A percentile compares a stretch with the other conserved stretches of the same genome.
phyloP scores from a whole-genome alignment of 2,888 invertebrate species.

The Auanema freiburgensis region DNA sequence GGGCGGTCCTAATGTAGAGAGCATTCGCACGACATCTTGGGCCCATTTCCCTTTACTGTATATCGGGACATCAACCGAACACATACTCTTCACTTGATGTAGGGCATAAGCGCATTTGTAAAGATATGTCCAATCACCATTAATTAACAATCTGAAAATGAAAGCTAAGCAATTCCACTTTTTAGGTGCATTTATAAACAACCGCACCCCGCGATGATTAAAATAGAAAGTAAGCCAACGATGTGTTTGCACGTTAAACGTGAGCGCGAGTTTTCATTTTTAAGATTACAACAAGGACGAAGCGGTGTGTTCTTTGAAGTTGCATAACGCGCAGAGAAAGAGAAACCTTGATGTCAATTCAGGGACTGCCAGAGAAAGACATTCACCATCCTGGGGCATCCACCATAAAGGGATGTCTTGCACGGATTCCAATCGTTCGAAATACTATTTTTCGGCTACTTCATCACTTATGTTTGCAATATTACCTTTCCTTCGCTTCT shows the following conservation, averaged over 20 bases:
- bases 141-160: slow-evolving; percentile 29
- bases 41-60: slow-evolving; percentile 46
- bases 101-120: slow-evolving; percentile 40
- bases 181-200: neutral
- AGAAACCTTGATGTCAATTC: slow-evolving; percentile 35
- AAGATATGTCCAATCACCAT: slow-evolving; percentile 44
- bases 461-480: too few relatives aligned
- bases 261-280: too few relatives aligned
- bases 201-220: neutral
- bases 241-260: neutral
- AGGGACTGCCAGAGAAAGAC: slow-evolving; percentile 35
- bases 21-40: slow-evolving; percentile 37
- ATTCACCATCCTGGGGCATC: slow-evolving; percentile 46
- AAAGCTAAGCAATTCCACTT: too few relatives aligned
- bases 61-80: slow-evolving; percentile 13
- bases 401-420: slow-evolving; percentile 42
- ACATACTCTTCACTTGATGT: slow-evolving; percentile 14
- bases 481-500: slow-evolving; percentile 29
- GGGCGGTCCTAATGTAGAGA: too few relatives aligned
- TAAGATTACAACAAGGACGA: too few relatives aligned
- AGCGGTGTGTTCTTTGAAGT: neutral
- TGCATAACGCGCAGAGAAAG: slow-evolving; percentile 2
- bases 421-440: slow-evolving; percentile 42
- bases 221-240: neutral
- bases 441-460: too few relatives aligned